Base-by-base conservation (phyloP, 2,113 vertebrate species). In the Sylvia atricapilla region DNA sequence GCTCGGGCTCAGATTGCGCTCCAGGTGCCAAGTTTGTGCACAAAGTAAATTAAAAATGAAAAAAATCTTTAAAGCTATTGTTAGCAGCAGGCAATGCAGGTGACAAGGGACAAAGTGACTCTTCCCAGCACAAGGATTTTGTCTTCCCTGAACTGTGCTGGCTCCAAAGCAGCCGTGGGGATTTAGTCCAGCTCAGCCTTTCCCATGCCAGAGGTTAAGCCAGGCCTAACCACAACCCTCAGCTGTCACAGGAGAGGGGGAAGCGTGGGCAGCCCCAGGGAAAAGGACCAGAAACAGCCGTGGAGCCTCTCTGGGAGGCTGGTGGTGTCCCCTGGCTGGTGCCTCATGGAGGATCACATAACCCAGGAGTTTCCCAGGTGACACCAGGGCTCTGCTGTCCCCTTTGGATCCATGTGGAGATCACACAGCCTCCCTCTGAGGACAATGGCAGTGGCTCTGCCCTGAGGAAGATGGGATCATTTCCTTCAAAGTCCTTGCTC, bases 51-150 rank as follows among this genome's bases (percentile, higher is more conserved):
- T 24, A 53, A 46, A 60, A 70, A 39, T 24, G 41, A 27, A n/a
- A 33, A 75, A 18, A 31, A 68, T 44, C 68, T 81, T 59, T 73
- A 68, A 56, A 77, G 63, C 83, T 89, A 23, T 64, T 82, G 74
- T 76, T 82, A 82, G 81, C 53, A 77, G 18, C 41, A 33, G 43
- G 3, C 14, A 53, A 12, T 16, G 58, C 74, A 89, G 89, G 70
- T 83, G 91, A 43, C 55, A 58, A 58, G 59, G 59, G 50, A 70
- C 82, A 56, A 55, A 80, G 92, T 74, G 85, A 94, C 93, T 69
- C 24, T 86, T 75, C 39, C 50, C 66, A 33, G 79, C n/a, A 43
- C 68, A 52, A 44, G 41, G 60, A 24, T 81, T 74, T 89, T 90
- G 22, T 59, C 13, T 92, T 70, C 60, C 64, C 28, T 44, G 67